Conservation (phyloP, 2,888 invertebrate species). For the Yponomeuta evonymella region DNA sequence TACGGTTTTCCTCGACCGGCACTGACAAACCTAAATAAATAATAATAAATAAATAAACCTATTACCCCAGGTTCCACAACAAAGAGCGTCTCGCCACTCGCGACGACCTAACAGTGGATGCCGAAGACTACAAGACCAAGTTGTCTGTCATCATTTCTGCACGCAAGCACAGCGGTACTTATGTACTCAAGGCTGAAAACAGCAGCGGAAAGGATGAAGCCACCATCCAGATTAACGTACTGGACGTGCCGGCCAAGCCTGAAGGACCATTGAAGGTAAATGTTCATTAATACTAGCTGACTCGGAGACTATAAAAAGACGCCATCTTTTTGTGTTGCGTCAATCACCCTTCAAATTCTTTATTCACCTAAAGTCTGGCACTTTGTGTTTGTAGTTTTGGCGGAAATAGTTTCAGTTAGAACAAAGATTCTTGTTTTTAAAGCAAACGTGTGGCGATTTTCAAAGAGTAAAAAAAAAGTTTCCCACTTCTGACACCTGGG, state of each 20-base stretch:
- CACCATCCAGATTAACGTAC: constrained; percentile 86
- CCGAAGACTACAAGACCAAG: constrained; percentile 90
- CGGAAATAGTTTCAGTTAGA: too few species aligned
- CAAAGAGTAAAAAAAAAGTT: too few species aligned
- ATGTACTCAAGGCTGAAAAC: constrained; percentile 92
- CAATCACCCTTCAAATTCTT: too few species aligned
- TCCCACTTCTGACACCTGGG: too few species aligned
- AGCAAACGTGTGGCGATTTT: too few species aligned
- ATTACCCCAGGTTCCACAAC: constrained; percentile 82
- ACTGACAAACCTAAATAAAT: not conserved
- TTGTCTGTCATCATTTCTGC: constrained; percentile 83
- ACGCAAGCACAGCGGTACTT: constrained; percentile 87
- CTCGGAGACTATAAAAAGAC: too few species aligned
- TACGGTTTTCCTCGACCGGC: too few species aligned
- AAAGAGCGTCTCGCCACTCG: constrained; percentile 86
- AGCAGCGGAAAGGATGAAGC: constrained; percentile 93
- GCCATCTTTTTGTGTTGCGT: too few species aligned
- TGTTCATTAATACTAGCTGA: not conserved
- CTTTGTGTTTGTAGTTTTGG: too few species aligned
- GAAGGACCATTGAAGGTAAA: constrained; percentile 91
- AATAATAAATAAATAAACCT: too few species aligned
- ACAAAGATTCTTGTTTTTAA: too few species aligned
- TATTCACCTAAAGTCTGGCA: too few species aligned
- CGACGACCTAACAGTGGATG: constrained; percentile 82
- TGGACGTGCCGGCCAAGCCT: constrained; percentile 93